Percentiles rank a stretch among this genome's conserved stretches.
phyloP scores from a whole-genome alignment of 2,797 vertebrate genomes.

The Neopelma chrysocephalum region DNA sequence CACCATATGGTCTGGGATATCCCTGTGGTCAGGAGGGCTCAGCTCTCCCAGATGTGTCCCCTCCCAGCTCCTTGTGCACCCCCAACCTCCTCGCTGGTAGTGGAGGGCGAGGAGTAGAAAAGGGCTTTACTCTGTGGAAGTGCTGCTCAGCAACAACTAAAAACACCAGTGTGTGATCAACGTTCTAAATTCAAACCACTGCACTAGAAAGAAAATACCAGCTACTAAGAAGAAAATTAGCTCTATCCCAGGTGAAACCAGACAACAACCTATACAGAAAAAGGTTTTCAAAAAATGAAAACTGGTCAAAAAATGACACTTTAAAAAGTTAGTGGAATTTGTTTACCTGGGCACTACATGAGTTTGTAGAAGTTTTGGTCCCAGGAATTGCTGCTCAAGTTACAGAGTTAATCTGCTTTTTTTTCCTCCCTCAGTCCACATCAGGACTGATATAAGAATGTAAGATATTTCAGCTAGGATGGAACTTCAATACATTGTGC shows the following conservation, averaged over 20 bases:
- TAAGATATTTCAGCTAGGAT: neutral
- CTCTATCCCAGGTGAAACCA: neutral
- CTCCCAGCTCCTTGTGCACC: neutral
- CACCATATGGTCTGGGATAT: neutral
- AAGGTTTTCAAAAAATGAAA: neutral
- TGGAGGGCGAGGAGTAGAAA: neutral
- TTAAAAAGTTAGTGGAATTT: neutral
- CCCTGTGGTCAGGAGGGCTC: neutral
- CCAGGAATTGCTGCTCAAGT: neutral
- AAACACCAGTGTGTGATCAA: neutral
- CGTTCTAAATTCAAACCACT: neutral
- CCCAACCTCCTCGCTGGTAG: neutral
- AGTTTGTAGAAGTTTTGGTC: neutral
- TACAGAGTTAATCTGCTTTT: neutral
- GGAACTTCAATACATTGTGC: neutral
- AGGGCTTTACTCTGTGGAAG: rapidly evolving
- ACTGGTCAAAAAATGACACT: neutral
- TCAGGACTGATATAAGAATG: neutral
- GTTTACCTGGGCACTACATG: neutral
- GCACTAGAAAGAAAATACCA: neutral
- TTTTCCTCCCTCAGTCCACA: rapidly evolving
- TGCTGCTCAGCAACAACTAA: neutral
- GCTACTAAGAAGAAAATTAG: neutral
- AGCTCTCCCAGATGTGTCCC: neutral
- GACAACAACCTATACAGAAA: neutral